These are phyloP conservation scores for Tyria jacobaeae DNA, from an alignment of 2,888 invertebrate species.

Conservation along the genomic window DNA sequence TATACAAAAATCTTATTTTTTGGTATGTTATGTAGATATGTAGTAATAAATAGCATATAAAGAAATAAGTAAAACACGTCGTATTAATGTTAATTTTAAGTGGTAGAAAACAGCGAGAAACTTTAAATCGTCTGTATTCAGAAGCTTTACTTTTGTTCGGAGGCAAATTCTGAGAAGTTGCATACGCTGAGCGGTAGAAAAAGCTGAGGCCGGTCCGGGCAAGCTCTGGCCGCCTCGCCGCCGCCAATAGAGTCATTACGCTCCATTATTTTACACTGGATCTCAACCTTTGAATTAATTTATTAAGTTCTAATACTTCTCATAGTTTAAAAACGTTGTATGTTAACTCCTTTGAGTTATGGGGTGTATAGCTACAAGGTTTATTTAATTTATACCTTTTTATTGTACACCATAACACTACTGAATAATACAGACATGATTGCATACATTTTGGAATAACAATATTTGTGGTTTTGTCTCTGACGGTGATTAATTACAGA, in stretches of 20 bases:
- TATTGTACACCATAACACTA: too few species aligned
- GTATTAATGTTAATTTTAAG: background rate
- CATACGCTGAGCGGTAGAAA: constrained; percentile 50
- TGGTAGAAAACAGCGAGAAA: constrained; percentile 8
- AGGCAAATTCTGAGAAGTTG: constrained; percentile 54
- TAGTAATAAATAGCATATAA: background rate
- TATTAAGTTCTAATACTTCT: too few species aligned
- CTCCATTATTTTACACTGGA: constrained; percentile 73
- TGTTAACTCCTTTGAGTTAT: background rate
- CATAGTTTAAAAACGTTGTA: background rate
- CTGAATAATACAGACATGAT: too few species aligned
- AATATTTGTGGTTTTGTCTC: too few species aligned
- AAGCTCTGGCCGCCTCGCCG: constrained; percentile 67
- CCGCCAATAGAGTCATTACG: constrained; percentile 86
- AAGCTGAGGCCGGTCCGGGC: constrained; percentile 49
- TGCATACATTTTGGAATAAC: too few species aligned
- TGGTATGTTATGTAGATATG: too few species aligned
- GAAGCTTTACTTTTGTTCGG: constrained; percentile 37
- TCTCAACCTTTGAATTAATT: constrained; percentile 56
- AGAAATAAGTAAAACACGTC: background rate
- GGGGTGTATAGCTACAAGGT: background rate
- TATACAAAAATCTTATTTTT: background rate
- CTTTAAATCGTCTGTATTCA: constrained; percentile 20
- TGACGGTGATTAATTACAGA: too few species aligned
- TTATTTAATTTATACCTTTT: too few species aligned